phyloP scores from a whole-genome alignment of 2,888 invertebrate species.

The Monopis laevigella region DNA sequence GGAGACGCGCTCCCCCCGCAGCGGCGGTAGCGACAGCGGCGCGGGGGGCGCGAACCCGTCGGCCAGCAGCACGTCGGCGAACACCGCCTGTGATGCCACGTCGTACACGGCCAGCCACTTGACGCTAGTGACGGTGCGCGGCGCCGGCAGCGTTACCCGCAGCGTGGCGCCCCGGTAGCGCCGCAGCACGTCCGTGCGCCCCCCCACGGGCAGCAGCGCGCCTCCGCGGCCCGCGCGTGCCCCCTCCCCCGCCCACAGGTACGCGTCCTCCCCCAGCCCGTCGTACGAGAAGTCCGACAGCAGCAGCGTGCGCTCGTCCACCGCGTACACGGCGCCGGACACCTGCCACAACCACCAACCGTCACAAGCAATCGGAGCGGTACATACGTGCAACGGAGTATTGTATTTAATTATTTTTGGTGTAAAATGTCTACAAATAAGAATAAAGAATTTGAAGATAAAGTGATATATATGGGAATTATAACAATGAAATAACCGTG shows the following conservation, averaged over 20 bases:
- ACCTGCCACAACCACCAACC: conserved; percentile 70
- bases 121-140: conserved; percentile 85
- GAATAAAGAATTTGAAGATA: too few species aligned
- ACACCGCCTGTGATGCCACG: conserved; percentile 84
- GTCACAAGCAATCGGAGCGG: too few species aligned
- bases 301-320: conserved; percentile 84
- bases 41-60: conserved; percentile 90
- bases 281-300: conserved; percentile 87
- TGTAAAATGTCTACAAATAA: too few species aligned
- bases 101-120: conserved; percentile 93
- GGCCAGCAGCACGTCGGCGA: conserved; percentile 89
- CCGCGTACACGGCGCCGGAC: conserved; percentile 87
- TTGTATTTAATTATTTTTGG: too few species aligned
- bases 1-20: conserved; percentile 37
- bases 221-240: conserved; percentile 90
- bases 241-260: conserved; percentile 92
- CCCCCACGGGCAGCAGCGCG: conserved; percentile 90
- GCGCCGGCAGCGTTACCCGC: conserved; percentile 82
- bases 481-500: too few species aligned
- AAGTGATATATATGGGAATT: too few species aligned
- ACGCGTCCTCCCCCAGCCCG: conserved; percentile 90
- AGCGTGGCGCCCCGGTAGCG: conserved; percentile 89
- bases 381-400: too few species aligned
- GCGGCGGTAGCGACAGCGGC: conserved; percentile 62
- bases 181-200: conserved; percentile 86